Percentiles rank a stretch among this genome's conserved stretches.
These are phyloP conservation scores for Drosophila carrolli DNA, from an alignment of 1,140 invertebrate genomes.

Conservation along the genomic window DNA sequence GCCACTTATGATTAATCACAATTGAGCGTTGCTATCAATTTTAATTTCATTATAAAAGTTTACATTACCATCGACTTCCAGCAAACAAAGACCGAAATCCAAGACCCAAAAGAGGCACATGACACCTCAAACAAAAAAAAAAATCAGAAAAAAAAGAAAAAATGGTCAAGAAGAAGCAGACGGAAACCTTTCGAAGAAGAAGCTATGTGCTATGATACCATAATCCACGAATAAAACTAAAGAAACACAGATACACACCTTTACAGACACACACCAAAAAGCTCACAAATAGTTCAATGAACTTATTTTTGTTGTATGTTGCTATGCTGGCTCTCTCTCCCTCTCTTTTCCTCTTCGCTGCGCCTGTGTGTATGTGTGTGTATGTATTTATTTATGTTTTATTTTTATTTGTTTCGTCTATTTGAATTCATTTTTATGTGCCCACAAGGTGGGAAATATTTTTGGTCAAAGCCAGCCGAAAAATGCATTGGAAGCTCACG, in stretches of 20 bases:
- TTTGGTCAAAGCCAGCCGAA: constrained; percentile 23
- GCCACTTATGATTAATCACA: constrained; percentile 46
- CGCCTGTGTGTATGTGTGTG: constrained; percentile 6
- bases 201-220: constrained; percentile 77
- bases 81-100: constrained; percentile 49
- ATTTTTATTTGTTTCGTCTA: constrained; percentile 64
- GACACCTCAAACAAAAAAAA: constrained; percentile 64
- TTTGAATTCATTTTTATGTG: constrained; percentile 68
- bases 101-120: constrained; percentile 63
- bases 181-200: constrained; percentile 60
- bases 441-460: constrained; percentile 51
- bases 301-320: constrained; percentile 78
- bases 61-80: constrained; percentile 58
- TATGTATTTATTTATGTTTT: constrained; percentile 67
- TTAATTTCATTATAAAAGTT: constrained; percentile 73
- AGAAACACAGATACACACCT: constrained; percentile 66
- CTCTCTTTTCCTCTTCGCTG: constrained; percentile 16
- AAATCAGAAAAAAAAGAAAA: constrained; percentile 9
- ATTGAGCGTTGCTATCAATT: constrained; percentile 69
- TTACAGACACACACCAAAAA: constrained; percentile 56
- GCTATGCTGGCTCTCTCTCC: constrained; percentile 55
- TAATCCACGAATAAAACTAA: constrained; percentile 83
- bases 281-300: constrained; percentile 84
- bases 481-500: constrained; percentile 68
- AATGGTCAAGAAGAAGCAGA: constrained; percentile 27